Percentiles rank a stretch among this genome's conserved stretches.
phyloP scores from a whole-genome alignment of 2,888 invertebrate genomes.

The Tyria jacobaeae region DNA sequence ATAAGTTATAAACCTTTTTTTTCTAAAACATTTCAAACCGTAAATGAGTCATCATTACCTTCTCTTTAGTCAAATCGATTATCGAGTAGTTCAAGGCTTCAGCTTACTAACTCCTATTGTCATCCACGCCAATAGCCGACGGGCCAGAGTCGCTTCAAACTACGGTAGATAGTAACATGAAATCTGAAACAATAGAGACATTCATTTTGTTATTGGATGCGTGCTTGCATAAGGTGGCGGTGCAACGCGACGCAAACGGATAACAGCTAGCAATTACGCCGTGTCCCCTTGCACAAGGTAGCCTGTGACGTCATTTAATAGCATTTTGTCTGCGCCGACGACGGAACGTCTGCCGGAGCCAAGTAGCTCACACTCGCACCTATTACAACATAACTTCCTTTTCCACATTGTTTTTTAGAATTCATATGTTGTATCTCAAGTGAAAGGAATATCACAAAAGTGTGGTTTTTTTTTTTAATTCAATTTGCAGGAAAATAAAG shows the following conservation, averaged over 20 bases:
- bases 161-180: constrained; percentile 13
- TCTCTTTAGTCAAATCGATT: neutral
- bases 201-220: constrained; percentile 62
- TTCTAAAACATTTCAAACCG: too few species aligned
- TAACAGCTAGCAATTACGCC: constrained; percentile 53
- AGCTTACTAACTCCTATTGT: constrained; percentile 1
- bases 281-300: constrained; percentile 71
- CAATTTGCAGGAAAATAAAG: neutral
- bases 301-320: constrained; percentile 76
- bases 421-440: neutral
- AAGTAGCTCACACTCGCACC: constrained; percentile 30
- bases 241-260: constrained; percentile 28
- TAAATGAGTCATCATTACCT: neutral
- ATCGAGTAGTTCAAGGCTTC: neutral
- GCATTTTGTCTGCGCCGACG: constrained; percentile 69
- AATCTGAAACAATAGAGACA: constrained; percentile 45
- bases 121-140: constrained; percentile 16
- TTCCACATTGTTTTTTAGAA: constrained; percentile 3
- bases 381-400: constrained; percentile 22
- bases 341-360: constrained; percentile 71
- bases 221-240: constrained; percentile 61
- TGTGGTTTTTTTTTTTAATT: neutral
- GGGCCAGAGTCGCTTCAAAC: neutral
- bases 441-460: constrained; percentile 5
- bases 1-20: too few species aligned